Conservation (phyloP, 2,797 vertebrate genomes). For the Microctenopoma stevenorrisi region DNA sequence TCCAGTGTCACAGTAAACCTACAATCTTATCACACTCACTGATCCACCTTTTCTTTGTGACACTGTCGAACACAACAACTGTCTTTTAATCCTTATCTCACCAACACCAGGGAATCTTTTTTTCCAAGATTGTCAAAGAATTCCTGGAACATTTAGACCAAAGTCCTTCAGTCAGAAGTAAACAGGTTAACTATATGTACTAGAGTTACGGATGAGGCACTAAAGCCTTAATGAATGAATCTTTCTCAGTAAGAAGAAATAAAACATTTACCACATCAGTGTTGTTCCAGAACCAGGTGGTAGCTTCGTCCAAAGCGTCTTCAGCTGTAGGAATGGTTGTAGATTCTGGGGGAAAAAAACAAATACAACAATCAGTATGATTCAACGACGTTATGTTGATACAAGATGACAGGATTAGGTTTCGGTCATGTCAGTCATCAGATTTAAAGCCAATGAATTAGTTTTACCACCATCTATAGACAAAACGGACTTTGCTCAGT, state of each 20-base stretch:
- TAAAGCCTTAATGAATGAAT: no score
- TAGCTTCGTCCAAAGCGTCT: constrained; percentile 39
- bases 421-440: no score
- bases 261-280: constrained; percentile 84
- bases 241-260: not conserved
- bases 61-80: constrained; percentile 1
- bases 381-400: no score
- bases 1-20: constrained; percentile 22
- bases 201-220: not conserved
- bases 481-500: not conserved
- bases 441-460: no score
- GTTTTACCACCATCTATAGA: not conserved
- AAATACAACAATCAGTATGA: no score
- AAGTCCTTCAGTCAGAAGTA: constrained; percentile 15
- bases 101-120: not conserved
- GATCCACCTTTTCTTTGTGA: not conserved
- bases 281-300: constrained; percentile 77
- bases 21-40: constrained; percentile 15
- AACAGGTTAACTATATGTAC: not conserved
- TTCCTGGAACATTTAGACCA: not conserved
- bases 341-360: no score
- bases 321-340: no score
- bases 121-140: constrained; percentile 8
- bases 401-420: no score
- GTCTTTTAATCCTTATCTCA: not conserved